Percentiles rank a stretch among this genome's conserved stretches.
phyloP scores from a whole-genome alignment of 2,888 invertebrate genomes.

The Cephus pulcher region DNA sequence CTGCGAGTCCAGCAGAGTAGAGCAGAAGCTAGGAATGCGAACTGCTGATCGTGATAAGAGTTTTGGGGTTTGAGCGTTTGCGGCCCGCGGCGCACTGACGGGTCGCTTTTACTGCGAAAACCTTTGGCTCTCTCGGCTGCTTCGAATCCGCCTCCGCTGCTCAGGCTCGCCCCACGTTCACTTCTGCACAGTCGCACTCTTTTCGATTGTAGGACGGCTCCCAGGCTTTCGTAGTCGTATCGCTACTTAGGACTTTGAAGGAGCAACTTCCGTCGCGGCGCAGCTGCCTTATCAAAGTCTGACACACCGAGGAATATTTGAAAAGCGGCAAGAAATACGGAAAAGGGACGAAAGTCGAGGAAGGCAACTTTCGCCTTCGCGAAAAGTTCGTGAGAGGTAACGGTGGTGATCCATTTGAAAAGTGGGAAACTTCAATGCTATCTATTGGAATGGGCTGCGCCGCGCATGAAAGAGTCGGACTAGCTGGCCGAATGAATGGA shows the following conservation, averaged over 20 bases:
- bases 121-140: neutral
- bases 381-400: neutral
- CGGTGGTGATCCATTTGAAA: neutral
- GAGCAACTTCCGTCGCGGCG: no score
- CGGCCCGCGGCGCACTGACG: slow-evolving; percentile 3
- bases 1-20: neutral
- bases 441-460: neutral
- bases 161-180: neutral
- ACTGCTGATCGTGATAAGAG: neutral
- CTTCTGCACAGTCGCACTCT: slow-evolving; percentile 7
- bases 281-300: no score
- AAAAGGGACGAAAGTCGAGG: no score
- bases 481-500: no score
- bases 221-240: no score
- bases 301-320: neutral
- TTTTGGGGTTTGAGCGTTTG: neutral
- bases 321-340: neutral
- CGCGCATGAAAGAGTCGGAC: neutral
- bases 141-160: neutral
- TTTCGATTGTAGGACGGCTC: neutral
- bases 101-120: slow-evolving; percentile 1
- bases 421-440: neutral
- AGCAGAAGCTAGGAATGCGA: neutral
- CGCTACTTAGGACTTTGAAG: no score
- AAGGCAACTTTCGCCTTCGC: no score